A percentile compares a stretch with the other conserved stretches of the same genome.
These are phyloP conservation scores for Vanacampus margaritifer DNA, from an alignment of 2,113 vertebrate genomes.

Conservation along the genomic window DNA sequence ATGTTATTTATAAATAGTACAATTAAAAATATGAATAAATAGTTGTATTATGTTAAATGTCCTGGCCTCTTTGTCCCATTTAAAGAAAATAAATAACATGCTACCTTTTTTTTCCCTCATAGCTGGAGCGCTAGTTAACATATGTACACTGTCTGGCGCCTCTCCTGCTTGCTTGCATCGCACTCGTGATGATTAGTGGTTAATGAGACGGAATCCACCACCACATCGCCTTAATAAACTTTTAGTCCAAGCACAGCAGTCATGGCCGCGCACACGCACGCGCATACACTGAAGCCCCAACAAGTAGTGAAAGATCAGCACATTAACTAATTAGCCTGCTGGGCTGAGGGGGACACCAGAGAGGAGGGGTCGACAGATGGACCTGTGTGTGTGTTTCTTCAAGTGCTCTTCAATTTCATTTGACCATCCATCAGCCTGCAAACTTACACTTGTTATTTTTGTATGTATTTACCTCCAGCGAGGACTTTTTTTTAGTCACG, in stretches of 20 bases:
- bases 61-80: neutral
- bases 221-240: neutral
- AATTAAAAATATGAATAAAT: neutral
- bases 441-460: neutral
- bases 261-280: constrained; percentile 12
- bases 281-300: constrained; percentile 31
- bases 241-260: constrained; percentile 1
- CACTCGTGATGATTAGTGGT: neutral
- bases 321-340: constrained; percentile 62
- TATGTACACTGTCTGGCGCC: neutral
- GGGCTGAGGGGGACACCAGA: constrained; percentile 36
- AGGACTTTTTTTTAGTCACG: neutral
- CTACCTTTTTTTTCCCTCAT: too few relatives aligned
- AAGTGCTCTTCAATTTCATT: constrained; percentile 6
- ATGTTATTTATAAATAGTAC: neutral
- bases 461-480: neutral
- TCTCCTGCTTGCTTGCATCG: neutral
- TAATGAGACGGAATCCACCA: constrained; percentile 9
- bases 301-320: constrained; percentile 32
- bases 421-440: constrained; percentile 6
- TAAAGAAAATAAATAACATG: too few relatives aligned
- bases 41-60: too few relatives aligned
- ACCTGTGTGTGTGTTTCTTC: constrained; percentile 10
- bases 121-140: neutral
- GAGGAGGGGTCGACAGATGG: constrained; percentile 17